These are phyloP conservation scores for Chroicocephalus ridibundus DNA, from an alignment of 2,113 vertebrate species.

Conservation along the genomic window DNA sequence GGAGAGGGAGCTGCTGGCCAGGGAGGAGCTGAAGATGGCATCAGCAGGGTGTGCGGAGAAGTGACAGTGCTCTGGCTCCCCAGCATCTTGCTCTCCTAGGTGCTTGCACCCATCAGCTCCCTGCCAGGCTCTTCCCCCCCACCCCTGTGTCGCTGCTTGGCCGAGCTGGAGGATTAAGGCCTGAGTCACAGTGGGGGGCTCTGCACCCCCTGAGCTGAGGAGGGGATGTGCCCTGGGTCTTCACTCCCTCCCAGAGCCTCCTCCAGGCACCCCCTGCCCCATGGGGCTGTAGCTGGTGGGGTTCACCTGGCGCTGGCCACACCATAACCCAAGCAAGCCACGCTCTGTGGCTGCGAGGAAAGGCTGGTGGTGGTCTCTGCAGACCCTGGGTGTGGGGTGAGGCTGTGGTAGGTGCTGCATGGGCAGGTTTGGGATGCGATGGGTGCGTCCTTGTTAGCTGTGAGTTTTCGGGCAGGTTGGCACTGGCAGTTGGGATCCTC, in stretches of 20 bases:
- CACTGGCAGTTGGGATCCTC: not conserved
- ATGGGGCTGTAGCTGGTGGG: not conserved
- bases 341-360: too few species aligned
- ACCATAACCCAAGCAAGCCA: not conserved
- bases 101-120: not conserved
- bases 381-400: not conserved
- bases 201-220: not conserved
- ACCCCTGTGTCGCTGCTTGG: too few species aligned
- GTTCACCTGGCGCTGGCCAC: not conserved
- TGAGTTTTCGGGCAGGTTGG: fast-evolving
- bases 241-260: not conserved
- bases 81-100: not conserved
- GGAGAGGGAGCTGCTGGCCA: not conserved
- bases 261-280: too few species aligned
- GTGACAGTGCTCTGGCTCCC: not conserved
- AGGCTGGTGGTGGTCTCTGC: not conserved
- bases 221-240: not conserved
- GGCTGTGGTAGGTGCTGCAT: fast-evolving
- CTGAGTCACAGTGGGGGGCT: not conserved
- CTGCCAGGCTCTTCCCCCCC: not conserved
- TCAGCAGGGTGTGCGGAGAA: fast-evolving
- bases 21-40: not conserved
- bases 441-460: not conserved
- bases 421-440: not conserved
- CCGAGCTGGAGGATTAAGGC: not conserved